Evolutionary conservation across 2,113 vertebrate species (phyloP).

Genomic region (Onychorhynchus coronatus): DNA sequence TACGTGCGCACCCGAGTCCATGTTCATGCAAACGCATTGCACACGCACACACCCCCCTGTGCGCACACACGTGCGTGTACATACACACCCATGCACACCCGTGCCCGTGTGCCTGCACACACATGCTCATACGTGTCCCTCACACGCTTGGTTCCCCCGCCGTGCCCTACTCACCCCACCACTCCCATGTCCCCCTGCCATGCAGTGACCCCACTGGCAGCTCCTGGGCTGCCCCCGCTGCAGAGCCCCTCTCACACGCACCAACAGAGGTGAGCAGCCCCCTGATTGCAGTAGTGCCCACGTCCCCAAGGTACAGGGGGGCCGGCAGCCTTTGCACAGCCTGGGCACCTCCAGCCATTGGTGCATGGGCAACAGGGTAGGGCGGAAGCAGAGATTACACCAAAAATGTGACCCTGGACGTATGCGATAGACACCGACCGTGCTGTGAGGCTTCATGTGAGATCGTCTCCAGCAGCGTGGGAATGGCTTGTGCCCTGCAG

Average conservation of each 20-base stretch:
- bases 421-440: accelerated
- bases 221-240: accelerated
- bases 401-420: accelerated
- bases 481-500: neutral
- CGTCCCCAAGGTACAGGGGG: accelerated
- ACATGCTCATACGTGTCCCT: neutral
- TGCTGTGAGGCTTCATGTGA: accelerated
- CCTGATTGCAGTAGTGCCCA: accelerated
- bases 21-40: neutral
- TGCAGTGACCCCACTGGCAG: accelerated
- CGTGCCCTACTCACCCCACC: accelerated
- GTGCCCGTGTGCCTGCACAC: neutral
- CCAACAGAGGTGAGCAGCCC: accelerated
- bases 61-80: accelerated
- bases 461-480: neutral
- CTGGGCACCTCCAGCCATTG: no score
- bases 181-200: neutral
- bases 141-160: no score
- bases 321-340: accelerated
- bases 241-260: accelerated
- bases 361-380: accelerated
- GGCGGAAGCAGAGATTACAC: accelerated
- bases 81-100: accelerated
- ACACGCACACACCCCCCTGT: no score
- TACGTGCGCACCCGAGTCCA: accelerated